These are phyloP conservation scores for Eupithecia tripunctaria DNA, from an alignment of 2,888 invertebrate species.

Conservation along the genomic window DNA sequence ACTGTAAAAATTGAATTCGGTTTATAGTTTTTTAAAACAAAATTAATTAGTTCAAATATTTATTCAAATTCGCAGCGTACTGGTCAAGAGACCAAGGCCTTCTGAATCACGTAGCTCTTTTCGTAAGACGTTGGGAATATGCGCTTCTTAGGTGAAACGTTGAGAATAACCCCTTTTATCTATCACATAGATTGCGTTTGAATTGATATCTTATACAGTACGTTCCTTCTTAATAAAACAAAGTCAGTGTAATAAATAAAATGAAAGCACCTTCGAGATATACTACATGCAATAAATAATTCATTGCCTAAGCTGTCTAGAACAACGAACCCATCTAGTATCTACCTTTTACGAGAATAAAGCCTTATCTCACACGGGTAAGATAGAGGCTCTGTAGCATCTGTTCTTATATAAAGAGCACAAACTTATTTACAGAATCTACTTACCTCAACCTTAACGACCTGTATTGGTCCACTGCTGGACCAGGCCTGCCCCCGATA, in stretches of 20 bases:
- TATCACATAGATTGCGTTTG: not conserved
- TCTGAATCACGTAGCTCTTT: not conserved
- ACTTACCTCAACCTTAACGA: too few species aligned
- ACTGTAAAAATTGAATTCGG: too few species aligned
- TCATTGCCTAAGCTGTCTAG: slow-evolving; percentile 14
- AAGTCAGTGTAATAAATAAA: slow-evolving; percentile 9
- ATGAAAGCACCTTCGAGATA: not conserved
- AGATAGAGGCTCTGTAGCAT: not conserved
- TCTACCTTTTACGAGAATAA: slow-evolving; percentile 7
- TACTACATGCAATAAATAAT: slow-evolving; percentile 23
- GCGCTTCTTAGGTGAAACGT: not conserved
- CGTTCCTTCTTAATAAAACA: not conserved
- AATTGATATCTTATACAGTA: not conserved
- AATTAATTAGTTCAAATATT: too few species aligned
- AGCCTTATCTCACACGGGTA: not conserved
- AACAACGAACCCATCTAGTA: slow-evolving; percentile 20
- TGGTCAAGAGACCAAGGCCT: too few species aligned
- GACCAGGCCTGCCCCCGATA: too few species aligned
- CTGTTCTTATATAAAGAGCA: not conserved
- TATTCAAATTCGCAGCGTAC: too few species aligned
- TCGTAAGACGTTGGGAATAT: not conserved
- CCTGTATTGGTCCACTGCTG: too few species aligned
- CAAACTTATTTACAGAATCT: not conserved
- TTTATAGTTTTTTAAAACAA: too few species aligned
- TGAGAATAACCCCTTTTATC: not conserved